These are phyloP conservation scores for Drosophila diplacantha DNA, from an alignment of 2,888 invertebrate species.

Conservation along the genomic window DNA sequence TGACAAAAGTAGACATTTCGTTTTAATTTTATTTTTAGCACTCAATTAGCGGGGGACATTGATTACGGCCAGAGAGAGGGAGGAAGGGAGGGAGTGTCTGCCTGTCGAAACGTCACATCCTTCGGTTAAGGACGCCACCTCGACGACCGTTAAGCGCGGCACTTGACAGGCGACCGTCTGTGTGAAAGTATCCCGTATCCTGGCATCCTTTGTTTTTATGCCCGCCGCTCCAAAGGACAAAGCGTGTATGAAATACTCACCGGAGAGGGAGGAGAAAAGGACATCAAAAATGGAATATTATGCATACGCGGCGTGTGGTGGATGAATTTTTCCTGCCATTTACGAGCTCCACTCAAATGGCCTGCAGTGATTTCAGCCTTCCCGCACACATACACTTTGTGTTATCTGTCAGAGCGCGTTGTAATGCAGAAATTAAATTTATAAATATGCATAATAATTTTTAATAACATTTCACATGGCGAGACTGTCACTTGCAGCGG, in stretches of 20 bases:
- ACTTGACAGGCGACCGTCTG: slow-evolving; percentile 36
- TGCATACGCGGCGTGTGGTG: slow-evolving; percentile 36
- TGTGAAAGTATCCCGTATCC: slow-evolving; percentile 30
- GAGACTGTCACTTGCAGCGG: slow-evolving; percentile 25
- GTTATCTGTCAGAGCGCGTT: slow-evolving; percentile 38
- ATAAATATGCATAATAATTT: slow-evolving; percentile 63
- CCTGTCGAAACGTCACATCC: slow-evolving; percentile 11
- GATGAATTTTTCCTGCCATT: slow-evolving; percentile 41
- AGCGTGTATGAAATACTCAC: slow-evolving; percentile 37
- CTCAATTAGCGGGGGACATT: slow-evolving; percentile 53
- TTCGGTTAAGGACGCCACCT: slow-evolving; percentile 19
- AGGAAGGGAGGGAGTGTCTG: neutral
- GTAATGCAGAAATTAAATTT: slow-evolving; percentile 62
- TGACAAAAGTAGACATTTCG: slow-evolving; percentile 13
- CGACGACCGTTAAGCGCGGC: slow-evolving; percentile 33
- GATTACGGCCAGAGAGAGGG: slow-evolving; percentile 15
- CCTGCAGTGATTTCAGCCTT: slow-evolving; percentile 59
- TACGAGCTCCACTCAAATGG: slow-evolving; percentile 36
- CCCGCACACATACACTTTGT: slow-evolving; percentile 10
- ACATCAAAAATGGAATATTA: slow-evolving; percentile 36
- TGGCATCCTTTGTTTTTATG: slow-evolving; percentile 30
- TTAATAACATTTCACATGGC: slow-evolving; percentile 50
- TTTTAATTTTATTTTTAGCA: slow-evolving; percentile 43
- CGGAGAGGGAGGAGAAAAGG: slow-evolving; percentile 4
- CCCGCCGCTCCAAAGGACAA: slow-evolving; percentile 38